Conservation (phyloP, 2,797 vertebrate species). For the Muraenolepis orangiensis region DNA sequence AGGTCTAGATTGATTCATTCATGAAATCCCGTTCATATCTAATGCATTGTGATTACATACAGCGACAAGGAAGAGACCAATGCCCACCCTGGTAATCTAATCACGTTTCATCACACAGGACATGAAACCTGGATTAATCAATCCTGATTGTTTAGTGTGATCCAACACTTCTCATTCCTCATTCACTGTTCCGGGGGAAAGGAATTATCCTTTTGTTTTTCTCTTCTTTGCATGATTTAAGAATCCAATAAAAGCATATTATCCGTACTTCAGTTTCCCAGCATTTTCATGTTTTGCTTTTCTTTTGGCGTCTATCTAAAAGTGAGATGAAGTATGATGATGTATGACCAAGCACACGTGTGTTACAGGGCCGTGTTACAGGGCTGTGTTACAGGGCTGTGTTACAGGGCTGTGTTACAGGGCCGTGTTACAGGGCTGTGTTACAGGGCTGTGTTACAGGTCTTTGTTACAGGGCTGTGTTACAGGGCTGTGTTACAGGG, state of each 20-base stretch:
- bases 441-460: no score
- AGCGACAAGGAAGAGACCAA: slow-evolving; percentile 20
- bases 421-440: no score
- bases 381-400: no score
- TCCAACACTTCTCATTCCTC: background rate
- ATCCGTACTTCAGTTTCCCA: background rate
- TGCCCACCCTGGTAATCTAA: slow-evolving; percentile 13
- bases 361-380: no score
- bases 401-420: no score
- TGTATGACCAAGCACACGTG: no score
- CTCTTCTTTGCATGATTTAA: background rate
- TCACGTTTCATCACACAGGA: background rate
- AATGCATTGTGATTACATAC: slow-evolving; percentile 25
- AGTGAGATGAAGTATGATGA: no score
- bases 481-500: no score
- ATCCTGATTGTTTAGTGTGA: background rate
- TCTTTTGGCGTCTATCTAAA: no score
- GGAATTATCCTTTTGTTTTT: background rate
- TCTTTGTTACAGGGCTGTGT: no score
- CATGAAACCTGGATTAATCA: background rate
- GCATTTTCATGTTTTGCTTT: background rate
- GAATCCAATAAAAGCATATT: background rate
- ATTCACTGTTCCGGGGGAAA: background rate
- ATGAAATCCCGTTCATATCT: slow-evolving; percentile 31
- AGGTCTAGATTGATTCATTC: slow-evolving; percentile 28